Conservation (phyloP, 2,113 vertebrate genomes). For the Sylvietta virens region DNA sequence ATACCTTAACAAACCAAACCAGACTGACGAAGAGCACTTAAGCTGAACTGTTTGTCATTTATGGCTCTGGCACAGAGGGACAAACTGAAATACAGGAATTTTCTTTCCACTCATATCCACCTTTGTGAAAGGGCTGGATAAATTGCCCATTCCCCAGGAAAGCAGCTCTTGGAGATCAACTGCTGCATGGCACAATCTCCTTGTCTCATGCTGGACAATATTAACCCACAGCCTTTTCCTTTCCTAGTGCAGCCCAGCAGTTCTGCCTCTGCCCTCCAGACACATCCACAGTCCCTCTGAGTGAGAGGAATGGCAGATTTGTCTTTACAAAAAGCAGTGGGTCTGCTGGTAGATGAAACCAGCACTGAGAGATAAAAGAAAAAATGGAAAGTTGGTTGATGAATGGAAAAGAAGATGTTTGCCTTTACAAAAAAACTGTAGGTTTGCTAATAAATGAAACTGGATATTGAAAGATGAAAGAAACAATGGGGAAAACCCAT, state of each 20-base stretch:
- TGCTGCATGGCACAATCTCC: background rate
- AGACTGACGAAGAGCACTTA: background rate
- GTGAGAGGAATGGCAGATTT: too few species aligned
- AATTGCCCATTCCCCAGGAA: background rate
- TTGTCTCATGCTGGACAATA: background rate
- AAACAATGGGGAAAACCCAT: too few species aligned
- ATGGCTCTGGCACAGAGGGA: background rate
- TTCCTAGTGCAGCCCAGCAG: background rate
- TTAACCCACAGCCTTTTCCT: too few species aligned
- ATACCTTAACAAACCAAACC: background rate
- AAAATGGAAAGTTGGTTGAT: too few species aligned
- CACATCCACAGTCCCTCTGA: background rate
- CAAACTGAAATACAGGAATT: background rate
- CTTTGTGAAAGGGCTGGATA: background rate
- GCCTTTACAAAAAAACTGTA: too few species aligned
- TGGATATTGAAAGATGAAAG: too few species aligned
- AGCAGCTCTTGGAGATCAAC: fast-evolving
- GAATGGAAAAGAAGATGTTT: too few species aligned
- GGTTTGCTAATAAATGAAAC: too few species aligned
- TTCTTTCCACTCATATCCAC: background rate
- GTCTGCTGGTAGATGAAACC: too few species aligned
- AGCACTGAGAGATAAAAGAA: too few species aligned
- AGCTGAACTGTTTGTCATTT: background rate
- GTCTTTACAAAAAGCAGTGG: too few species aligned
- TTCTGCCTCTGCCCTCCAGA: background rate